Evolutionary conservation across 1,140 invertebrate species (phyloP), one percentile per base, ranked within the genome.

Genomic region (Drosophila ironensis): DNA sequence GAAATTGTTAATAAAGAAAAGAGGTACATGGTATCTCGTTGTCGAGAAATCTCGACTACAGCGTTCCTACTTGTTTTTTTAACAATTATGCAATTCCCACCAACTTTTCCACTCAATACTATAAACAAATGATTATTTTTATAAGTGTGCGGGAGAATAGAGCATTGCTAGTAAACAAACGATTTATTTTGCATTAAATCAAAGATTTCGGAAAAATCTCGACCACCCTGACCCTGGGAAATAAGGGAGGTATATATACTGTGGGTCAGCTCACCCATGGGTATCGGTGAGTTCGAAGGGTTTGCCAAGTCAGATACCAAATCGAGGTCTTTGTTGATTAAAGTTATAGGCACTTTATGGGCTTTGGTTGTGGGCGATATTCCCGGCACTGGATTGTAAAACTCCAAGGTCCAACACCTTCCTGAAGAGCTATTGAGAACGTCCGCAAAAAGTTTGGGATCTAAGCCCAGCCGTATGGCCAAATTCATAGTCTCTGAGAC

Each of bases 371-470:
- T 95, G 8, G 93, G 92, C 11, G 97, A 91, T 3, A 99, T 93
- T n/a, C 96, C 96, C 12, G 99, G 98, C 0, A 98, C 97, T 0
- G 99, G 99, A 90, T 98, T 99, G 90, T 99, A 99, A 1, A 98
- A 75, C 92, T 96, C 98, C 9, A 96, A 97, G 1, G 96, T 95
- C 98, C 98, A 99, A 63, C 97, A 99, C 40, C 96, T 92, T 1
- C 98, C 98, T 1, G 96, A 95, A 37, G 98, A 99, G 33, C 95
- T 96, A 91, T 99, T 99, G 9, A 99, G 91, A 14, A 99, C 96
- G 16, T 95, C 93, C 0, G 96, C 92, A 5, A 99, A 92, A 0
- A 97, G 90, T 90, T 98, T 95, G 0, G 96, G 93, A 88, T 99
- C 95, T 7, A 99, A 90, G 8, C 98, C 99, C 74, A 98, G 91